Evolutionary conservation across 2,888 invertebrate species (phyloP).

Genomic region (Ceramica pisi): DNA sequence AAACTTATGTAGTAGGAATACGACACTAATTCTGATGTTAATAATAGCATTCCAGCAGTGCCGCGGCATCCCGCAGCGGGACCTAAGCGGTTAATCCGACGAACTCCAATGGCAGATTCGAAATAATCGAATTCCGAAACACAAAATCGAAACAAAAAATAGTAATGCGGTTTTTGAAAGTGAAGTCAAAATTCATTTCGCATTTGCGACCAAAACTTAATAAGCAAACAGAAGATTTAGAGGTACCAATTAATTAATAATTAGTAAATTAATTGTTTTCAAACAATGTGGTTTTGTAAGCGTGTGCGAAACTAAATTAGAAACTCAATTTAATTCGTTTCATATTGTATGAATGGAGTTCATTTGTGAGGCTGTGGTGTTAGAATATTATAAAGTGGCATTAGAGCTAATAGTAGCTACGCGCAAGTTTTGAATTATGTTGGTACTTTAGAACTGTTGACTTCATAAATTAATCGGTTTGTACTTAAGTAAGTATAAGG

Average conservation of each 20-base stretch:
- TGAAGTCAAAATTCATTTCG: not conserved
- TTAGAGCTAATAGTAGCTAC: conserved; percentile 29
- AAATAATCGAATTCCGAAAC: not conserved
- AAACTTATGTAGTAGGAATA: too few species aligned
- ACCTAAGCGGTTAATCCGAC: too few species aligned
- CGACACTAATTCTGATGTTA: too few species aligned
- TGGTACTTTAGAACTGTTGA: conserved; percentile 14
- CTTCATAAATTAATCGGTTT: conserved; percentile 22
- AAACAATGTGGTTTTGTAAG: conserved; percentile 10
- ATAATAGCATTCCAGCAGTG: too few species aligned
- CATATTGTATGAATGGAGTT: conserved; percentile 16
- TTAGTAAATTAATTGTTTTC: conserved; percentile 17
- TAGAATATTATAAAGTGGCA: conserved; percentile 15
- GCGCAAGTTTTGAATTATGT: conserved; percentile 39
- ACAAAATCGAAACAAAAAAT: not conserved
- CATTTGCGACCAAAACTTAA: not conserved
- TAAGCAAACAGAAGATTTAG: not conserved
- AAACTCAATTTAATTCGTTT: conserved; percentile 15
- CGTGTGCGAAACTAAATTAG: conserved; percentile 14
- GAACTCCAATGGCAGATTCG: not conserved
- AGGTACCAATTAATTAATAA: not conserved
- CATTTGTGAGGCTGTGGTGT: conserved; percentile 12
- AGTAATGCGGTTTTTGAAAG: not conserved
- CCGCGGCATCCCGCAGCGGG: too few species aligned
- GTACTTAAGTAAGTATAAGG: not conserved